Evolutionary conservation across 2,113 vertebrate genomes (phyloP).

Genomic region (Ptyas mucosa): DNA sequence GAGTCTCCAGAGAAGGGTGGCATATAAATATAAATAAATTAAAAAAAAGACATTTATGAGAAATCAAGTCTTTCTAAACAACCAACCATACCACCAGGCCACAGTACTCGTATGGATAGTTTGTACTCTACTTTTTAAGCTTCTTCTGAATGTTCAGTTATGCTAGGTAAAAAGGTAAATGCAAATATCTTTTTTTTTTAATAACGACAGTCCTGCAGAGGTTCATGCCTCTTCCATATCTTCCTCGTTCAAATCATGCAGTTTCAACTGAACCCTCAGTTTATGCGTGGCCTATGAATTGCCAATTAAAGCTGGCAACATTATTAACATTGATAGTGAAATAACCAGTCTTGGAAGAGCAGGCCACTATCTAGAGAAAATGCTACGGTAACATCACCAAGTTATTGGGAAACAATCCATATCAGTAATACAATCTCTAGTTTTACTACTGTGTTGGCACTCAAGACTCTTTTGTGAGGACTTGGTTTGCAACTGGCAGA

Average conservation of each 20-base stretch:
- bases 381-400: background rate
- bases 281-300: background rate
- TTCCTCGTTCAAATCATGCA: background rate
- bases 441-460: constrained; percentile 13
- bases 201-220: background rate
- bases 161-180: constrained; percentile 1
- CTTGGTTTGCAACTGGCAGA: background rate
- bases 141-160: background rate
- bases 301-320: background rate
- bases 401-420: background rate
- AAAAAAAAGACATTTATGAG: background rate
- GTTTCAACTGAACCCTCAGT: background rate
- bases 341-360: background rate
- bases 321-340: background rate
- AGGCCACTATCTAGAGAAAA: constrained; percentile 23
- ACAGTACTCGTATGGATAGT: background rate
- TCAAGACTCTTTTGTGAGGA: constrained; percentile 22
- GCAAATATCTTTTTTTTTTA: background rate
- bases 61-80: background rate
- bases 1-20: too few species aligned
- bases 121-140: constrained; percentile 7
- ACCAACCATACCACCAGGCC: background rate
- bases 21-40: too few species aligned
- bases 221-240: background rate
- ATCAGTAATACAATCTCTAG: constrained; percentile 18